Conservation (phyloP, 2,113 vertebrate species). For the Cyprinodon variegatus region DNA sequence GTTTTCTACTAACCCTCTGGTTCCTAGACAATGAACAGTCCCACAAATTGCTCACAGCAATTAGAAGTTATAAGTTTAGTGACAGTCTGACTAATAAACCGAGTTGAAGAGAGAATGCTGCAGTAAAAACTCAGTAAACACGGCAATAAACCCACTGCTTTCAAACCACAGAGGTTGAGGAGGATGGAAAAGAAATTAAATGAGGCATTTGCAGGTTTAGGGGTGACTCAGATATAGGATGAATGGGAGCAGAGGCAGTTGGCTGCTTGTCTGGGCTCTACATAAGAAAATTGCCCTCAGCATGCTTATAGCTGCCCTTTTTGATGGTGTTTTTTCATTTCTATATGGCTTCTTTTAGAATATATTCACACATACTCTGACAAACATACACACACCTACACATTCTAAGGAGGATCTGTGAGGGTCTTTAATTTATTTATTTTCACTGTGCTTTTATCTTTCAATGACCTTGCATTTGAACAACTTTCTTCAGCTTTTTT, state of each 20-base stretch:
- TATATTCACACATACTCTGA: constrained; percentile 10
- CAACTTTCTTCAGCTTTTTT: constrained; percentile 1
- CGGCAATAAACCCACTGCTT: constrained; percentile 39
- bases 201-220: constrained; percentile 44
- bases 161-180: constrained; percentile 23
- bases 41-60: constrained; percentile 71
- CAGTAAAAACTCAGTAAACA: constrained; percentile 65
- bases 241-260: constrained; percentile 26
- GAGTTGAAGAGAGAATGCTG: constrained; percentile 36
- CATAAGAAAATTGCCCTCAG: constrained; percentile 46
- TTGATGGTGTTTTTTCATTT: constrained; percentile 56
- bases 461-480: constrained; percentile 37
- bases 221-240: constrained; percentile 53
- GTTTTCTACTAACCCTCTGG: constrained; percentile 34
- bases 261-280: constrained; percentile 30
- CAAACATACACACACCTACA: neutral
- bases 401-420: constrained; percentile 24
- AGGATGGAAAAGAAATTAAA: constrained; percentile 37
- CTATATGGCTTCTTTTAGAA: constrained; percentile 45
- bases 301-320: constrained; percentile 62
- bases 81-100: constrained; percentile 69
- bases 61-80: constrained; percentile 75
- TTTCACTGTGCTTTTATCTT: constrained; percentile 22
- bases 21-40: constrained; percentile 51
- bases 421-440: constrained; percentile 40